Evolutionary conservation across 2,797 vertebrate genomes (phyloP), one percentile per base, ranked within the genome.

Genomic region (Spinus olivaceus): DNA sequence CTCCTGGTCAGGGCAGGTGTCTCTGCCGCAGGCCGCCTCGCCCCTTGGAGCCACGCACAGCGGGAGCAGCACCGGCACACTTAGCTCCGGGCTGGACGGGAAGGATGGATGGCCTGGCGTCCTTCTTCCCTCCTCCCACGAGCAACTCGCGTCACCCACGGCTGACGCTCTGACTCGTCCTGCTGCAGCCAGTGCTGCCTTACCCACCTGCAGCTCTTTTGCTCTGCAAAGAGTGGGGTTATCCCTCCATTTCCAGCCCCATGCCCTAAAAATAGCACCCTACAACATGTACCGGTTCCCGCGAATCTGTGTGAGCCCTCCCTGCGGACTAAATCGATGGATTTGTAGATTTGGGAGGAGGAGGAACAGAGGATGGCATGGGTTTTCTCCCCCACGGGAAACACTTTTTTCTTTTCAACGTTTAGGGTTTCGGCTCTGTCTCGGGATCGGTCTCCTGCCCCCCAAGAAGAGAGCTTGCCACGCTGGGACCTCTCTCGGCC

Each of bases 1-100:
- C 81, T 95, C 93, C 94, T 35, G 86, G 79, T 79, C 92, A 76
- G n/a, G 46, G 32, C 90, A 56, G 41, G 10, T 57, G 21, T 24
- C 5, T 14, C 5, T 35, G 32, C 30, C 9, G 1, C n/a, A 39
- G 79, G 42, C 24, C 64, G 25, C 32, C 19, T 24, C 5, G 1
- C 41, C 30, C 24, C 61, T 30, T 16, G 51, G 51, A n/a, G 57
- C 46, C 12, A 24, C 10, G 17, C 86, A 27, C 56, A 3, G 28
- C 7, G 4, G 57, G 35, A 85, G n/a, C 54, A 15, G 20, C 56
- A 24, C 15, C 8, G 53, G 32, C 53, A 5, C 32, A 5, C 53
- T 22, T 5, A 7, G 53, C 42, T 39, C 10, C 10, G 41, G 10
- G 19, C 3, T 8, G 35, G 32, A 32, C 44, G 4, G 17, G 19